A percentile compares a stretch with the other conserved stretches of the same genome.
phyloP scores from a whole-genome alignment of 2,113 vertebrate species.

The Urocynchramus pylzowi region DNA sequence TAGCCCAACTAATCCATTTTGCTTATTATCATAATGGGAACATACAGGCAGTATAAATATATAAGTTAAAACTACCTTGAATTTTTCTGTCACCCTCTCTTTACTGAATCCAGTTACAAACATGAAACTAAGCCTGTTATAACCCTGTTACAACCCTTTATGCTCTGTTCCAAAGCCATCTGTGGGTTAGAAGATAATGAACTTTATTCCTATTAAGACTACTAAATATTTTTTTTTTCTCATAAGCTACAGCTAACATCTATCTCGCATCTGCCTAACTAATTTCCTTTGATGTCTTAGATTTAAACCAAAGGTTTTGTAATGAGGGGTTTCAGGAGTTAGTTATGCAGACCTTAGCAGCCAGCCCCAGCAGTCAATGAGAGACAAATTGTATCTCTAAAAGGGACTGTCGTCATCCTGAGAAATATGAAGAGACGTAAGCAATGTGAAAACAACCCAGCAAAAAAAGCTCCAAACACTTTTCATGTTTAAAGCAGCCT shows the following conservation, averaged over 20 bases:
- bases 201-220: conserved; percentile 6
- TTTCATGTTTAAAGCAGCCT: conserved; percentile 17
- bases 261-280: conserved; percentile 17
- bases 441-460: background rate
- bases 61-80: background rate
- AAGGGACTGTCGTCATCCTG: background rate
- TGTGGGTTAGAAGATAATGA: conserved; percentile 44
- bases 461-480: background rate
- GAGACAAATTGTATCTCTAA: conserved; percentile 14
- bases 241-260: background rate
- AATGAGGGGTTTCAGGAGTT: background rate
- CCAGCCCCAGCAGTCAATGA: background rate
- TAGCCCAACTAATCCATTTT: background rate
- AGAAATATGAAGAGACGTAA: background rate
- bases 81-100: background rate
- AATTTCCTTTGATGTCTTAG: background rate
- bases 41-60: background rate
- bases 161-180: background rate
- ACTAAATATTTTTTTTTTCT: conserved; percentile 1
- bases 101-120: background rate
- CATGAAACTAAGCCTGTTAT: background rate
- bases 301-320: background rate
- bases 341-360: background rate
- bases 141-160: background rate
- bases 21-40: background rate